Conservation (phyloP, 2,888 invertebrate species). For the Gymnocheta viridis region DNA sequence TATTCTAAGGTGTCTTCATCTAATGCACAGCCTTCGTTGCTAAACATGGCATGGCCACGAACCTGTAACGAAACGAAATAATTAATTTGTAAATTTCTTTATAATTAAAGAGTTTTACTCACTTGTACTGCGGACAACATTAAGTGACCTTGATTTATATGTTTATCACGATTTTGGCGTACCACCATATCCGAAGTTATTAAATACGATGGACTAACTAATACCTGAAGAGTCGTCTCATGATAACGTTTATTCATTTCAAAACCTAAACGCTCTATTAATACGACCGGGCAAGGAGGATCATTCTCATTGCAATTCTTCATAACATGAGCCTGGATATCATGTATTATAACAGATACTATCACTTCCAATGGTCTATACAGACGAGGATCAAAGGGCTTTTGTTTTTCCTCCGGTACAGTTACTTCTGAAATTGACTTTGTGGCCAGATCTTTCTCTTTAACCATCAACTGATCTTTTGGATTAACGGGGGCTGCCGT, state of each 20-base stretch:
- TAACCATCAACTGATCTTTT: conserved; percentile 78
- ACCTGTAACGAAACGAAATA: conserved; percentile 82
- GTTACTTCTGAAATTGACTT: conserved; percentile 81
- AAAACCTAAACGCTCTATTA: conserved; percentile 95
- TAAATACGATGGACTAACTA: conserved; percentile 93
- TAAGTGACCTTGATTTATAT: conserved; percentile 92
- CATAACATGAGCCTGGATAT: conserved; percentile 95
- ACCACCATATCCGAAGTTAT: conserved; percentile 89
- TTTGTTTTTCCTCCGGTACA: conserved; percentile 84
- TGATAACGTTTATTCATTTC: conserved; percentile 97
- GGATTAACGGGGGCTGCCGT: conserved; percentile 79
- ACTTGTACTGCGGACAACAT: conserved; percentile 93
- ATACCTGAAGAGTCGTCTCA: conserved; percentile 95
- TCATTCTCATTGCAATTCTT: conserved; percentile 93
- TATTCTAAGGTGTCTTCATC: conserved; percentile 98
- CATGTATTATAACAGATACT: conserved; percentile 96
- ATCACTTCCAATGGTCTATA: conserved; percentile 95
- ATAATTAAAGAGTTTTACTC: conserved; percentile 19
- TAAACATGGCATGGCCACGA: conserved; percentile 98
- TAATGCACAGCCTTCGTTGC: conserved; percentile 92
- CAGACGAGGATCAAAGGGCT: conserved; percentile 91
- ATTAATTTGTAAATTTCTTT: neutral
- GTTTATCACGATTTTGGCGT: conserved; percentile 86
- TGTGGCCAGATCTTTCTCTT: conserved; percentile 79
- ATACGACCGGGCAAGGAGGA: conserved; percentile 94